Percentiles rank a stretch among this genome's conserved stretches.
Evolutionary conservation across 2,113 vertebrate species (phyloP).

Genomic region (Hystrix cristata): DNA sequence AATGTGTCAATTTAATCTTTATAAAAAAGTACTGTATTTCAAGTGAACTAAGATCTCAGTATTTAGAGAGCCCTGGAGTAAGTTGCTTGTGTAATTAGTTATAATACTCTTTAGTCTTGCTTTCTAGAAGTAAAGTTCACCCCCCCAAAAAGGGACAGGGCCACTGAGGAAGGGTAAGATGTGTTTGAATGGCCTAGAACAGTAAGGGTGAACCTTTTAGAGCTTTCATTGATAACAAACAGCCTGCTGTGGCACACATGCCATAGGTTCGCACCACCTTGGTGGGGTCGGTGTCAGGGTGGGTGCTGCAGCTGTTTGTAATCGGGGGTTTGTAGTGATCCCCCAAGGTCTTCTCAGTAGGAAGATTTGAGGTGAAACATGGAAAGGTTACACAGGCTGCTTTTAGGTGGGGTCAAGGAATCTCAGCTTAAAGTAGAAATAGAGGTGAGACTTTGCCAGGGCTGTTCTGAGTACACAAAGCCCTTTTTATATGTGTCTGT

Average conservation of each 20-base stretch:
- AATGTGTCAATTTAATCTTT: background rate
- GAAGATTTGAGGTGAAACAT: background rate
- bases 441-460: background rate
- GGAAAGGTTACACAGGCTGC: background rate
- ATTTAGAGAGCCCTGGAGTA: background rate
- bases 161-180: background rate
- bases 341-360: background rate
- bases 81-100: conserved; percentile 11
- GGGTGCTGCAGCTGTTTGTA: background rate
- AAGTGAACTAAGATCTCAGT: conserved; percentile 14
- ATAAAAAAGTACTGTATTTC: background rate
- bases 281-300: background rate
- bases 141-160: background rate
- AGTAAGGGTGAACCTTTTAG: no score
- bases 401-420: background rate
- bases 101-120: background rate
- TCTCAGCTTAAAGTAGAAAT: background rate
- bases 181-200: background rate
- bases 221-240: no score
- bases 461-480: background rate
- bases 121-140: conserved; percentile 23
- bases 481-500: background rate
- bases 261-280: background rate
- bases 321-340: background rate
- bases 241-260: no score